Evolutionary conservation across 2,888 invertebrate genomes (phyloP).

Genomic region (Melanophora roralis): DNA sequence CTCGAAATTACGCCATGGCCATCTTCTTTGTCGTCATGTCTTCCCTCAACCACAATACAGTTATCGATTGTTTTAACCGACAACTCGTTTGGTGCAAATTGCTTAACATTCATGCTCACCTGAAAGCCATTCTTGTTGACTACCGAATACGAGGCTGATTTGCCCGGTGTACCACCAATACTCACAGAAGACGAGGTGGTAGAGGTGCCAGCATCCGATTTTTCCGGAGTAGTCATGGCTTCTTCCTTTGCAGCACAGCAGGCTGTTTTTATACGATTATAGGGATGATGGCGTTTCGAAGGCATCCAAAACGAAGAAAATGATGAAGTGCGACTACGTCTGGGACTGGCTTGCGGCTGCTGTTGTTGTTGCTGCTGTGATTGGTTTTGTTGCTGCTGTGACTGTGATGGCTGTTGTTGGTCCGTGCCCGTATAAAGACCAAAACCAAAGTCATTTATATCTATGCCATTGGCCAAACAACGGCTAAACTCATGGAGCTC

Average conservation of each 20-base stretch:
- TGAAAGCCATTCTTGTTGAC: constrained; percentile 84
- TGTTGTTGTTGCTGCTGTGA: constrained; percentile 63
- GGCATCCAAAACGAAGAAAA: constrained; percentile 64
- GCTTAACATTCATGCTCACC: constrained; percentile 83
- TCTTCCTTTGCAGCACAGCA: constrained; percentile 57
- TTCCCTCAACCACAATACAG: constrained; percentile 82
- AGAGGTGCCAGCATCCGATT: constrained; percentile 34
- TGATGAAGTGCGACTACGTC: constrained; percentile 61
- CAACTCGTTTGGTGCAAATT: constrained; percentile 84
- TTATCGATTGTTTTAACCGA: constrained; percentile 83
- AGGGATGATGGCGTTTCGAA: constrained; percentile 64
- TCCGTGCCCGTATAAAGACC: constrained; percentile 73
- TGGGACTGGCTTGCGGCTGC: constrained; percentile 66
- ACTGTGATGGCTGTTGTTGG: constrained; percentile 63
- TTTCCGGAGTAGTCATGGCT: constrained; percentile 18
- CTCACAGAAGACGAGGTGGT: not conserved
- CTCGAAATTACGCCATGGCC: constrained; percentile 87
- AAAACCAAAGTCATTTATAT: constrained; percentile 72
- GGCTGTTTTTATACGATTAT: constrained; percentile 63
- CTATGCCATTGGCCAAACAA: constrained; percentile 66
- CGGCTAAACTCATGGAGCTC: constrained; percentile 67
- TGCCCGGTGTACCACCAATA: constrained; percentile 54
- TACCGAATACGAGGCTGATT: constrained; percentile 64
- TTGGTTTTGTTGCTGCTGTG: constrained; percentile 61
- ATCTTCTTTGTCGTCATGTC: constrained; percentile 84